These are phyloP conservation scores for Tenthredo scrophulariae DNA, from an alignment of 2,888 invertebrate genomes.

Conservation along the genomic window DNA sequence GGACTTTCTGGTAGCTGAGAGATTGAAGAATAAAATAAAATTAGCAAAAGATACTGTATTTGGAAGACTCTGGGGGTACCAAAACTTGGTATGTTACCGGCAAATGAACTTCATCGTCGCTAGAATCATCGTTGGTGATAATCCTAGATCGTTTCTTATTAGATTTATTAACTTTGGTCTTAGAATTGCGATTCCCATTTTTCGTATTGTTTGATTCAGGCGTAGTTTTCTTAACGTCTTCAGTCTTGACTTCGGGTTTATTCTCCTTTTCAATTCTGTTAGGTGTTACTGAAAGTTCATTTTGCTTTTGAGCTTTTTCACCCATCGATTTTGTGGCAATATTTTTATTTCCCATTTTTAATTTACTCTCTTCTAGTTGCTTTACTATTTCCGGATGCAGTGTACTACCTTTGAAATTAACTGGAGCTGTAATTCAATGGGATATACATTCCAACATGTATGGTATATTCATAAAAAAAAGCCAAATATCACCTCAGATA, in stretches of 20 bases:
- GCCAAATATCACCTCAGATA: not conserved
- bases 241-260: slow-evolving; percentile 2
- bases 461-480: not conserved
- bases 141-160: slow-evolving; percentile 66
- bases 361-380: slow-evolving; percentile 30
- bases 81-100: slow-evolving; percentile 58
- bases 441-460: not conserved
- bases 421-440: slow-evolving; percentile 32
- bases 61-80: slow-evolving; percentile 22
- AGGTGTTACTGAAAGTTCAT: slow-evolving; percentile 1
- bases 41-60: slow-evolving; percentile 22
- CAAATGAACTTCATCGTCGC: slow-evolving; percentile 73
- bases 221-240: slow-evolving; percentile 41
- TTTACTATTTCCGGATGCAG: slow-evolving; percentile 34
- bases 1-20: slow-evolving; percentile 63
- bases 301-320: slow-evolving; percentile 22
- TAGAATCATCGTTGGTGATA: slow-evolving; percentile 68
- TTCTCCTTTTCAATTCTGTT: slow-evolving; percentile 31
- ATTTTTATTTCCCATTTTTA: slow-evolving; percentile 14
- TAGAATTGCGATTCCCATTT: slow-evolving; percentile 61
- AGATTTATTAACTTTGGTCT: slow-evolving; percentile 54
- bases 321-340: not conserved
- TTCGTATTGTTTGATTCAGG: slow-evolving; percentile 59
- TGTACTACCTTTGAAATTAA: slow-evolving; percentile 34
- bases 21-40: not conserved